Evolutionary conservation across 2,888 invertebrate genomes (phyloP), one percentile per base, ranked within the genome.

Genomic region (Elmis aenea): DNA sequence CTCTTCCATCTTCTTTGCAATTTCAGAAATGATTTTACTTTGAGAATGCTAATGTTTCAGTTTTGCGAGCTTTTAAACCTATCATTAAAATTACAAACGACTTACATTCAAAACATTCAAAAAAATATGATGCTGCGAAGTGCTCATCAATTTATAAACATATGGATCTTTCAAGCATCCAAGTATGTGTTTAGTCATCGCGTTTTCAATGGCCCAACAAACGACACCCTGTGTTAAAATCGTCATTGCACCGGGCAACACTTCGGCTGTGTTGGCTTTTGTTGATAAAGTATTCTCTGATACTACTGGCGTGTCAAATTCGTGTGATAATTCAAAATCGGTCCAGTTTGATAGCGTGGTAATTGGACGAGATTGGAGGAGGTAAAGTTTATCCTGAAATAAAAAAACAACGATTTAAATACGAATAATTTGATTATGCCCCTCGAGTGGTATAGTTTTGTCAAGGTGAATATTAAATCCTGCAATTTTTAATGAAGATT

Each of bases 341-440:
- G 79, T 79, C 78, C 87, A 88, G 1, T 73, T 64, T 48, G 82
- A 79, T 14, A 84, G 57, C 0, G 82, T 79, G 0, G 88, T 88
- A 31, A 90, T 79, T 1, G 87, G 85, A 3, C 89, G 75, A 1
- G 84, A 81, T 77, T 90, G 85, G n/a, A 85, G 66, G 6, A 85
- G 59, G 58, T 73, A 81, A 40, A 84, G 66, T 5, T 68, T 66
- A n/a, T 70, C 68, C 75, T 77, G 56, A 30, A 67, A 61, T 29
- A 18, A 36, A 34, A 26, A 33, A 34, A n/a, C n/a, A n/a, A n/a
- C n/a, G n/a, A n/a, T n/a, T n/a, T n/a, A n/a, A 5, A 5, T n/a
- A n/a, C n/a, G n/a, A n/a, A n/a, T n/a, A n/a, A n/a, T n/a, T n/a
- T n/a, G n/a, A n/a, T n/a, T n/a, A n/a, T n/a, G n/a, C n/a, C n/a